phyloP scores from a whole-genome alignment of 2,797 vertebrate species.

The Scomberomorus guttatus region DNA sequence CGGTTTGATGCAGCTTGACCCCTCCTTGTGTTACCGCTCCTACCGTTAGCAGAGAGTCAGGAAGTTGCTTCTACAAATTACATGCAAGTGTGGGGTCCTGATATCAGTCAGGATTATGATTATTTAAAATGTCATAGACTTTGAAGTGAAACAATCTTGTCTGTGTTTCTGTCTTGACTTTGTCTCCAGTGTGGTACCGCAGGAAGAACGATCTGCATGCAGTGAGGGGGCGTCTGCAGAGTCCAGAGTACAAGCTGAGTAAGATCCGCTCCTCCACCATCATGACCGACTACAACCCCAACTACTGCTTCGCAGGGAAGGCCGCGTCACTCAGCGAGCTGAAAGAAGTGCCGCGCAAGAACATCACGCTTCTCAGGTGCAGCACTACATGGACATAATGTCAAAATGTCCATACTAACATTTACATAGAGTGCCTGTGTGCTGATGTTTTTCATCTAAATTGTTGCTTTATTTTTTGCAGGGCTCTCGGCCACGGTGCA shows the following conservation, averaged over 20 bases:
- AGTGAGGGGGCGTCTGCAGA: conserved; percentile 87
- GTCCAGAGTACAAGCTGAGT: conserved; percentile 93
- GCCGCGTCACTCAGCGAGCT: conserved; percentile 87
- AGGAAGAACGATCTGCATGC: conserved; percentile 91
- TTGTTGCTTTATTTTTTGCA: conserved; percentile 59
- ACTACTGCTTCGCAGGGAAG: conserved; percentile 94
- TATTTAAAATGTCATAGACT: conserved; percentile 5
- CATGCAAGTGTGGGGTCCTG: conserved; percentile 38
- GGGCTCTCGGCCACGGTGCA: conserved; percentile 92
- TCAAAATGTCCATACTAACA: neutral
- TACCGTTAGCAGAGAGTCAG: conserved; percentile 53
- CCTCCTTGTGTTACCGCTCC: conserved; percentile 80
- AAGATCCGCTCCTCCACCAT: conserved; percentile 93
- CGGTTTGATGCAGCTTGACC: conserved; percentile 43
- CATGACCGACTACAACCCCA: conserved; percentile 95
- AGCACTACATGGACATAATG: neutral
- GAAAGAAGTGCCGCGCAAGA: conserved; percentile 92
- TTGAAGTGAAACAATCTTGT: conserved; percentile 9
- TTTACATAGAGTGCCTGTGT: neutral
- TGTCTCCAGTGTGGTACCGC: conserved; percentile 90
- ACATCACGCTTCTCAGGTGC: conserved; percentile 93
- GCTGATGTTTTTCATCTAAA: neutral
- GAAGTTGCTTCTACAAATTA: conserved; percentile 42
- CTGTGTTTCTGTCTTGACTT: conserved; percentile 26
- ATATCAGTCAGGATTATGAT: conserved; percentile 17